Evolutionary conservation across 92 coral and sea anemone genomes (phyloP).

Genomic region (Epizoanthus stellaris): DNA sequence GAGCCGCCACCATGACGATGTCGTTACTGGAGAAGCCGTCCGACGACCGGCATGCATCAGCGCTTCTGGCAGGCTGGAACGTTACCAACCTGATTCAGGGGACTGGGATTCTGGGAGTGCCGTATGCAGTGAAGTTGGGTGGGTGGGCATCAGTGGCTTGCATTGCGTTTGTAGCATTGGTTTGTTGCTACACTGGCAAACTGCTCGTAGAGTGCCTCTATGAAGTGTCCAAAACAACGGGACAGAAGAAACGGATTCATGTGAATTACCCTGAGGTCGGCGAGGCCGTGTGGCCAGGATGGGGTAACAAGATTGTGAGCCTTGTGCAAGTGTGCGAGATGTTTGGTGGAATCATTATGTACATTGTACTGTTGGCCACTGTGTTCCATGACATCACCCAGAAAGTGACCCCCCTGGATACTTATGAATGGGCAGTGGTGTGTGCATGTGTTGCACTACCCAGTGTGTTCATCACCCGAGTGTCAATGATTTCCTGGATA

Average conservation of each 20-base stretch:
- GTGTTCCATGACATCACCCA: constrained; percentile 75
- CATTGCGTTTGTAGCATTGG: constrained; percentile 72
- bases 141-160: constrained; percentile 90
- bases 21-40: constrained; percentile 84
- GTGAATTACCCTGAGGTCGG: constrained; percentile 90
- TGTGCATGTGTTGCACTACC: constrained; percentile 82
- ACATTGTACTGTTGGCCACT: constrained; percentile 88
- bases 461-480: constrained; percentile 76
- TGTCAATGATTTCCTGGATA: constrained; percentile 90
- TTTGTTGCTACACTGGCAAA: constrained; percentile 94
- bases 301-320: constrained; percentile 91
- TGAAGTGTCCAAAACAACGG: constrained; percentile 84
- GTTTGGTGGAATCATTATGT: constrained; percentile 90
- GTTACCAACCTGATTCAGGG: constrained; percentile 91
- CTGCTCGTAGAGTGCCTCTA: constrained; percentile 86
- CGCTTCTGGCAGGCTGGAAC: constrained; percentile 92
- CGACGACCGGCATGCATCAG: constrained; percentile 86
- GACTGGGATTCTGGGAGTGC: constrained; percentile 89
- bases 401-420: constrained; percentile 62
- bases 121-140: constrained; percentile 89
- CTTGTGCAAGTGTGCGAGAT: constrained; percentile 90
- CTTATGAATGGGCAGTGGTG: constrained; percentile 87
- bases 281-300: constrained; percentile 91
- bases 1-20: constrained; percentile 79
- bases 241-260: constrained; percentile 76